These are phyloP conservation scores for Catajapyx aquilonaris DNA, from an alignment of 1,140 invertebrate genomes.

Conservation along the genomic window DNA sequence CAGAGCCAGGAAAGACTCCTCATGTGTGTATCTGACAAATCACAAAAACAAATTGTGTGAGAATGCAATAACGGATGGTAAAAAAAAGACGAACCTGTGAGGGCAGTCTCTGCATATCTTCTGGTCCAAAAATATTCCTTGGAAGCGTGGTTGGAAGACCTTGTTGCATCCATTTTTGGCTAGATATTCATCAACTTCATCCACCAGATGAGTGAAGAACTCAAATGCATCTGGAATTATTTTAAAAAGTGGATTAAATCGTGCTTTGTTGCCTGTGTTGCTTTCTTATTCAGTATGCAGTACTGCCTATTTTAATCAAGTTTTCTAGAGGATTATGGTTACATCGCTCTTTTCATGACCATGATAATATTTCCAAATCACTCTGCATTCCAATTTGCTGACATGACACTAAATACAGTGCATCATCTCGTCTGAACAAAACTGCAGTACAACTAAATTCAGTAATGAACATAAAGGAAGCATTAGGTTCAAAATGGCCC, in stretches of 20 bases:
- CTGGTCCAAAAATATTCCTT: constrained; percentile 34
- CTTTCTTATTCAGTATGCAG: too few species aligned
- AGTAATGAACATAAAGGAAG: too few species aligned
- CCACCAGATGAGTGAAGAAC: constrained; percentile 31
- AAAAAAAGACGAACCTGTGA: constrained; percentile 18
- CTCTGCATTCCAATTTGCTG: too few species aligned
- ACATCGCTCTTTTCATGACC: too few species aligned
- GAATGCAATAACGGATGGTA: constrained; percentile 19
- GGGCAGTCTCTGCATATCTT: constrained; percentile 39
- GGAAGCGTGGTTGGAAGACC: constrained; percentile 22
- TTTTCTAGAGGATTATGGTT: too few species aligned
- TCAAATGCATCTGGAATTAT: constrained; percentile 28
- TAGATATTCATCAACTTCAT: constrained; percentile 32
- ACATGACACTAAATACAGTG: too few species aligned
- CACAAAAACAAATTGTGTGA: constrained; percentile 21
- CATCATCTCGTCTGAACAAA: too few species aligned
- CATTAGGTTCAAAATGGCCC: too few species aligned
- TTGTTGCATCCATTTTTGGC: constrained; percentile 15
- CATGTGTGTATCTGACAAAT: constrained; percentile 26
- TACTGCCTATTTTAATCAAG: too few species aligned
- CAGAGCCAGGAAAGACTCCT: constrained; percentile 33
- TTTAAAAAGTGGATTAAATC: constrained; percentile 2
- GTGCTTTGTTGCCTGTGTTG: too few species aligned
- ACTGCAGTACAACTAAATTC: too few species aligned
- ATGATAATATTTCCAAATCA: too few species aligned